These are phyloP conservation scores for Bombus polaris DNA, from an alignment of 1,140 invertebrate species.

Conservation along the genomic window DNA sequence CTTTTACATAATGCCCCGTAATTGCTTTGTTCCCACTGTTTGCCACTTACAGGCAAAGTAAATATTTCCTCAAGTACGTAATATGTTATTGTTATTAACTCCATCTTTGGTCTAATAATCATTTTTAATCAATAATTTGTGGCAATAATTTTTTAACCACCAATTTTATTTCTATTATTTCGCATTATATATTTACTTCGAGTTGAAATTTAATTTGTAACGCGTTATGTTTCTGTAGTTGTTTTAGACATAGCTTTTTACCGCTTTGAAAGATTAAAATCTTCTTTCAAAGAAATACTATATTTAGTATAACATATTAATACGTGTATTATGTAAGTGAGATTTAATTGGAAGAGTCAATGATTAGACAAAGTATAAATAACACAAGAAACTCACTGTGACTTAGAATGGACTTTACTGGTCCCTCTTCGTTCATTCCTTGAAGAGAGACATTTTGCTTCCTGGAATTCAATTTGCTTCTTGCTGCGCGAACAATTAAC, in stretches of 20 bases:
- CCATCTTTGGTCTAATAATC: too few relatives aligned
- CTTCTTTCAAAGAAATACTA: neutral
- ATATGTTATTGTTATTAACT: neutral
- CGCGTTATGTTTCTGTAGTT: too few relatives aligned
- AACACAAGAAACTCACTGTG: constrained; percentile 69
- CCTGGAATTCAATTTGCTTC: constrained; percentile 73
- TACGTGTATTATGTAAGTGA: too few relatives aligned
- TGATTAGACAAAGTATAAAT: neutral
- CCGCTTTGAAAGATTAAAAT: neutral
- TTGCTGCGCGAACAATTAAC: constrained; percentile 77
- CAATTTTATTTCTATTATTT: too few relatives aligned
- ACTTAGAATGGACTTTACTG: constrained; percentile 73
- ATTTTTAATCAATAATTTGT: too few relatives aligned
- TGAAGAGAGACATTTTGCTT: constrained; percentile 72
- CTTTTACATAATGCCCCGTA: constrained; percentile 18
- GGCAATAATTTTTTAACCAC: too few relatives aligned
- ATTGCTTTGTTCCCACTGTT: neutral
- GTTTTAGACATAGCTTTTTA: too few relatives aligned
- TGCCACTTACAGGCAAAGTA: neutral
- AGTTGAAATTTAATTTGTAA: too few relatives aligned
- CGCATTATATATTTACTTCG: too few relatives aligned
- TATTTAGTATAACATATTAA: too few relatives aligned
- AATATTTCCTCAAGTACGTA: neutral
- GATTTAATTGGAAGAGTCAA: too few relatives aligned
- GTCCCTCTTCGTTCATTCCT: constrained; percentile 78